Evolutionary conservation across 2,888 invertebrate genomes (phyloP).

Genomic region (Netelia melanura): DNA sequence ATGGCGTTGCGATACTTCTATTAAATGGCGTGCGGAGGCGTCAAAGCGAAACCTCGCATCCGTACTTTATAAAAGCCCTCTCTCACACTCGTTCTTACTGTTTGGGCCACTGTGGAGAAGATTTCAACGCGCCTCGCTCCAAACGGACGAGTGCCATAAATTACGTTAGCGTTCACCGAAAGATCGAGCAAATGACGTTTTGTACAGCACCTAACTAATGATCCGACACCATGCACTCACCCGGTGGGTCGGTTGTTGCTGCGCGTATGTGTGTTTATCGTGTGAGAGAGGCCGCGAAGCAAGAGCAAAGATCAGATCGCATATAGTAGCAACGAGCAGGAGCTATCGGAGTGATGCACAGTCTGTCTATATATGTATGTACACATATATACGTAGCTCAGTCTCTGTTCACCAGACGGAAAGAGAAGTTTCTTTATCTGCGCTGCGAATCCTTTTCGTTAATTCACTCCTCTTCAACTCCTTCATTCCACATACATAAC

Average conservation of each 20-base stretch:
- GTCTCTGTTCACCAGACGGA: slow-evolving; percentile 20
- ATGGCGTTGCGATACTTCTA: slow-evolving; percentile 42
- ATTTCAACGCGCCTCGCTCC: slow-evolving; percentile 5
- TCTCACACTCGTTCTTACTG: background rate
- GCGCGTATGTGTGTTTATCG: background rate
- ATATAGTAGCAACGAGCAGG: slow-evolving; percentile 21
- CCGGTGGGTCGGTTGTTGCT: background rate
- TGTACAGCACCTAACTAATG: slow-evolving; percentile 56
- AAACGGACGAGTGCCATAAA: slow-evolving; percentile 48
- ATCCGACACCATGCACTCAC: slow-evolving; percentile 57
- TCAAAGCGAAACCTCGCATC: slow-evolving; percentile 43
- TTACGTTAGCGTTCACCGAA: slow-evolving; percentile 49
- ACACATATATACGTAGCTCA: background rate
- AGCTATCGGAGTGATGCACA: slow-evolving; percentile 2
- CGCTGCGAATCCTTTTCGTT: background rate
- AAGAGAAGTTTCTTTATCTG: slow-evolving; percentile 43
- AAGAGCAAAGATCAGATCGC: slow-evolving; percentile 33
- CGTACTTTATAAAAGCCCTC: slow-evolving; percentile 41
- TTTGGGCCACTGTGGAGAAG: slow-evolving; percentile 3
- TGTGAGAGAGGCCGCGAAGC: background rate
- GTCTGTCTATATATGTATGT: background rate
- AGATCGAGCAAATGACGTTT: slow-evolving; percentile 47
- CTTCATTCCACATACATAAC: background rate
- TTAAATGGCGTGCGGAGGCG: slow-evolving; percentile 30
- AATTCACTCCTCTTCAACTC: slow-evolving; percentile 1